A percentile compares a stretch with the other conserved stretches of the same genome.
Conservation (phyloP, 2,888 invertebrate species). For the Steinernema hermaphroditum region DNA sequence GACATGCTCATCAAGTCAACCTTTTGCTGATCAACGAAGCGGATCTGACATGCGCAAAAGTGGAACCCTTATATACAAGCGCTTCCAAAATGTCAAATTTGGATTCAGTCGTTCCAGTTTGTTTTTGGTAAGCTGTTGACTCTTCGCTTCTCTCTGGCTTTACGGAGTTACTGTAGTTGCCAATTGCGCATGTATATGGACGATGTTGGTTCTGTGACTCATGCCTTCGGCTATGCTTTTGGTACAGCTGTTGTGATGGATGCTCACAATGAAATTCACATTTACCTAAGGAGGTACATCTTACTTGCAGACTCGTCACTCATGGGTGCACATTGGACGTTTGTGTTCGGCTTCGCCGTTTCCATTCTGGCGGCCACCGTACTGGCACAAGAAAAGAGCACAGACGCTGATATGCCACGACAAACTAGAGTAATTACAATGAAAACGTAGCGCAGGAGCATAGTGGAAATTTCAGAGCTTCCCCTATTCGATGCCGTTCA, state of each 20-base stretch:
- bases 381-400: neutral
- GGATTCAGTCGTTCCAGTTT: no score
- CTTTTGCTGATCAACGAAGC: neutral
- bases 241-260: no score
- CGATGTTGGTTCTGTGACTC: no score
- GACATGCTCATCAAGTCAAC: neutral
- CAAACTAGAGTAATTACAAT: neutral
- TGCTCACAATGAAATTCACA: no score
- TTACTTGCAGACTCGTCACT: neutral
- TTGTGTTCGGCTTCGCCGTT: neutral
- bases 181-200: no score
- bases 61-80: neutral
- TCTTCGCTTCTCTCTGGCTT: no score
- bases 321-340: conserved; percentile 8
- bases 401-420: neutral
- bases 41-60: conserved; percentile 2
- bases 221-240: no score
- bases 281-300: no score
- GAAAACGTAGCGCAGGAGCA: neutral
- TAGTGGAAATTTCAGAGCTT: conserved; percentile 47
- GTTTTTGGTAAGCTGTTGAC: no score
- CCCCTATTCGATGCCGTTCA: conserved; percentile 54
- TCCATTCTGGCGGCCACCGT: neutral
- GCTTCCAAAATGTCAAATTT: no score
- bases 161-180: no score